Evolutionary conservation across 2,113 vertebrate species (phyloP).

Genomic region (Xiphophorus couchianus): DNA sequence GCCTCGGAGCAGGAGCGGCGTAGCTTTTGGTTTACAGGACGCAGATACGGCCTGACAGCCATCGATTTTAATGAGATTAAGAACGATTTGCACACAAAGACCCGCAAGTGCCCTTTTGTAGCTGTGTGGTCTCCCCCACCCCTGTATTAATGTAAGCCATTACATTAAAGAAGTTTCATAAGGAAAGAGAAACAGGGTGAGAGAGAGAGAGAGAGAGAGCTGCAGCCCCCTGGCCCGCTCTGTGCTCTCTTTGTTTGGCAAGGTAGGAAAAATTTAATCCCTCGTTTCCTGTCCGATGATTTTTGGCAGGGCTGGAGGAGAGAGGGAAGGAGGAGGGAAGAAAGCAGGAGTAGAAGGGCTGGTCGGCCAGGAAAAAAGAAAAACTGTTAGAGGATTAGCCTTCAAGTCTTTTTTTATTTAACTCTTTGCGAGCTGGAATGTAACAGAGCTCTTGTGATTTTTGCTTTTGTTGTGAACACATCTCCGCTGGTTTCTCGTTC

Average conservation of each 20-base stretch:
- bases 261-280: conserved; percentile 99
- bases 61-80: conserved; percentile 67
- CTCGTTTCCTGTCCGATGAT: conserved; percentile 96
- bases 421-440: conserved; percentile 46
- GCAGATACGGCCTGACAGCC: conserved; percentile 54
- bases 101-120: conserved; percentile 42
- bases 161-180: conserved; percentile 64
- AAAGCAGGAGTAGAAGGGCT: conserved; percentile 48
- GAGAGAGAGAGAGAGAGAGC: conserved; percentile 25
- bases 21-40: conserved; percentile 37
- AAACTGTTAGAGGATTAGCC: conserved; percentile 53
- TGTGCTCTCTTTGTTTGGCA: conserved; percentile 93
- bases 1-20: not conserved
- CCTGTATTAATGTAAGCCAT: conserved; percentile 51
- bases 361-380: conserved; percentile 23
- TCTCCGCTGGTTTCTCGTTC: conserved; percentile 11
- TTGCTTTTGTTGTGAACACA: conserved; percentile 40
- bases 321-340: conserved; percentile 48
- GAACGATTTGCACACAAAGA: conserved; percentile 48
- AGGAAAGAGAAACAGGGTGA: conserved; percentile 37
- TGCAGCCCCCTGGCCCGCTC: conserved; percentile 81
- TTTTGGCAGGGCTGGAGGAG: conserved; percentile 83
- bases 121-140: conserved; percentile 56
- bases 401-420: conserved; percentile 58
- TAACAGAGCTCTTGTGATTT: conserved; percentile 37